A percentile compares a stretch with the other conserved stretches of the same genome.
Conservation (phyloP, 2,888 invertebrate genomes). For the Tetragnatha montana region DNA sequence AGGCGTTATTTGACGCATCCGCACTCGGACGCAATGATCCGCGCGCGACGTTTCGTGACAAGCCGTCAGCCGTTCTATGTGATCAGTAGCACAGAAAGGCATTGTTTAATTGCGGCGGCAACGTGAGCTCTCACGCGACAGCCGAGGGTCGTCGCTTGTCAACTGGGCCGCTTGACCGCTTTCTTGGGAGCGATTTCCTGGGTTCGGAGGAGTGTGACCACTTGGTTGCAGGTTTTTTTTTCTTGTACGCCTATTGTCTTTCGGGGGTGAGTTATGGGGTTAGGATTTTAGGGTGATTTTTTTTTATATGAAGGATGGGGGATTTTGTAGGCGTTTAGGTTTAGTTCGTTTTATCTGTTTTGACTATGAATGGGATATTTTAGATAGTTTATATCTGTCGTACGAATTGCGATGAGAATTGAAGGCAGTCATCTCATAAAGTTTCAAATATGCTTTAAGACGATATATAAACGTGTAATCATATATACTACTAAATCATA, state of each 20-base stretch:
- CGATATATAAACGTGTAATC: too few relatives aligned
- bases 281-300: too few relatives aligned
- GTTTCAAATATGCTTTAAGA: too few relatives aligned
- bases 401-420: too few relatives aligned
- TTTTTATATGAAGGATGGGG: too few relatives aligned
- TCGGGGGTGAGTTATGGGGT: too few relatives aligned
- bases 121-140: constrained; percentile 21
- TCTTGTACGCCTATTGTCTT: not conserved
- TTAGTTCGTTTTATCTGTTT: too few relatives aligned
- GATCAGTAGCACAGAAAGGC: constrained; percentile 28
- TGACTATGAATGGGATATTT: too few relatives aligned
- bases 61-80: constrained; percentile 4
- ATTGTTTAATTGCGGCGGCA: constrained; percentile 31
- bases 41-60: constrained; percentile 15
- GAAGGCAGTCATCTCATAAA: too few relatives aligned
- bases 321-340: too few relatives aligned
- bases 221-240: not conserved
- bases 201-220: not conserved
- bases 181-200: not conserved
- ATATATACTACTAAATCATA: too few relatives aligned
- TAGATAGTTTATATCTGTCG: too few relatives aligned
- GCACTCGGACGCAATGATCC: not conserved
- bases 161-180: constrained; percentile 9
- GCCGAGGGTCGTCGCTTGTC: constrained; percentile 3
- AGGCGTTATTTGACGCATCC: constrained; percentile 11